These are phyloP conservation scores for Baccha elongata DNA, from an alignment of 2,888 invertebrate species.

Conservation along the genomic window DNA sequence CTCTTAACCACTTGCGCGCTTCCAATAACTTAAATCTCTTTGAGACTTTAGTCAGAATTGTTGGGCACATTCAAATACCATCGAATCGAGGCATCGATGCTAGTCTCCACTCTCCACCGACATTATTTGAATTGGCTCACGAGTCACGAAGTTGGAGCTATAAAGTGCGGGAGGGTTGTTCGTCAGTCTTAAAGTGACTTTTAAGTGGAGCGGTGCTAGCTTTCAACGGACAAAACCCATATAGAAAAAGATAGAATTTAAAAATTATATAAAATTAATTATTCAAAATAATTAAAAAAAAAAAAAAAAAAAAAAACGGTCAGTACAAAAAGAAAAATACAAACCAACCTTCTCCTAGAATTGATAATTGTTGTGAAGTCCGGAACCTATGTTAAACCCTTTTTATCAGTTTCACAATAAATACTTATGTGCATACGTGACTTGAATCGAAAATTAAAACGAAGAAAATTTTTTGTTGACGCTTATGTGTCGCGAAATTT, in stretches of 20 bases:
- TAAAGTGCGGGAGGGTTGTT: slow-evolving; percentile 72
- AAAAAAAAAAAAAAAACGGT: too few species aligned
- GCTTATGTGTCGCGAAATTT: slow-evolving; percentile 43
- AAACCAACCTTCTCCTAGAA: background rate
- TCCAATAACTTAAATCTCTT: background rate
- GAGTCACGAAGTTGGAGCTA: slow-evolving; percentile 67
- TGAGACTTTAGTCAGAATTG: slow-evolving; percentile 50
- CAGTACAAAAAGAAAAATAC: slow-evolving; percentile 15
- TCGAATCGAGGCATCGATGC: slow-evolving; percentile 44
- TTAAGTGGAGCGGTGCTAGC: slow-evolving; percentile 34
- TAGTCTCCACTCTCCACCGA: slow-evolving; percentile 18
- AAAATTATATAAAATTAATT: slow-evolving; percentile 23
- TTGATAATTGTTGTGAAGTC: background rate
- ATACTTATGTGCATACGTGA: too few species aligned
- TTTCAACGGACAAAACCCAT: background rate
- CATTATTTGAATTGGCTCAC: slow-evolving; percentile 53
- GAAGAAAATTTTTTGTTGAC: slow-evolving; percentile 4
- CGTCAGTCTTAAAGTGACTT: slow-evolving; percentile 69
- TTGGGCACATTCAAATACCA: slow-evolving; percentile 40
- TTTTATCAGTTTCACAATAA: slow-evolving; percentile 39
- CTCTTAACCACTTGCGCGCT: background rate
- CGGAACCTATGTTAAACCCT: slow-evolving; percentile 22
- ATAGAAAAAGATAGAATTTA: slow-evolving; percentile 10
- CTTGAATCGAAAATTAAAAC: slow-evolving; percentile 42
- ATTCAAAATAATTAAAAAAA: slow-evolving; percentile 23